phyloP scores from a whole-genome alignment of 92 coral and sea anemone species.

The Bergia puertoricense region DNA sequence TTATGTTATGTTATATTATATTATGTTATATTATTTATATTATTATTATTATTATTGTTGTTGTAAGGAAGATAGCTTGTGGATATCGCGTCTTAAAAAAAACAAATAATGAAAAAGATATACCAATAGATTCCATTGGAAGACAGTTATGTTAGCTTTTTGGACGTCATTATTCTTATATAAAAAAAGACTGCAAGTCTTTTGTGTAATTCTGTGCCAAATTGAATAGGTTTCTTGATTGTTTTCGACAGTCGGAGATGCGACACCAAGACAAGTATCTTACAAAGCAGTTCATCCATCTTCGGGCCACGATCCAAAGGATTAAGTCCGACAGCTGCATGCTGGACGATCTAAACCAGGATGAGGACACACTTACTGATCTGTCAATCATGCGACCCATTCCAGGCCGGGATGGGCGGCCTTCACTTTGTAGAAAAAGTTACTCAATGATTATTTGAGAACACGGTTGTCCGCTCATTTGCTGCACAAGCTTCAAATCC shows the following conservation, averaged over 20 bases:
- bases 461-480: neutral
- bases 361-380: slow-evolving; percentile 48
- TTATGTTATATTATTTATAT: too few relatives aligned
- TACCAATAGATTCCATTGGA: too few relatives aligned
- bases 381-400: slow-evolving; percentile 49
- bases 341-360: slow-evolving; percentile 61
- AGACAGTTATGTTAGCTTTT: too few relatives aligned
- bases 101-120: too few relatives aligned
- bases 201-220: neutral
- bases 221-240: neutral
- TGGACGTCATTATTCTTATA: too few relatives aligned
- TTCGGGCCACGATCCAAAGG: slow-evolving; percentile 84
- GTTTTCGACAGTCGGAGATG: slow-evolving; percentile 79
- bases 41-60: too few relatives aligned
- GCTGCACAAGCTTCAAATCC: too few relatives aligned
- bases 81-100: too few relatives aligned
- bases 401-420: slow-evolving; percentile 61
- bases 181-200: too few relatives aligned
- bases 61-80: too few relatives aligned
- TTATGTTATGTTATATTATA: too few relatives aligned
- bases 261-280: slow-evolving; percentile 94
- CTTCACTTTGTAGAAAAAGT: slow-evolving; percentile 52
- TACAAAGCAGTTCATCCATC: slow-evolving; percentile 90
- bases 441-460: slow-evolving; percentile 65
- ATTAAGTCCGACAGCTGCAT: slow-evolving; percentile 67